These are phyloP conservation scores for Stichodactyla mertensii DNA, from an alignment of 64 coral and sea anemone genomes.

Conservation along the genomic window DNA sequence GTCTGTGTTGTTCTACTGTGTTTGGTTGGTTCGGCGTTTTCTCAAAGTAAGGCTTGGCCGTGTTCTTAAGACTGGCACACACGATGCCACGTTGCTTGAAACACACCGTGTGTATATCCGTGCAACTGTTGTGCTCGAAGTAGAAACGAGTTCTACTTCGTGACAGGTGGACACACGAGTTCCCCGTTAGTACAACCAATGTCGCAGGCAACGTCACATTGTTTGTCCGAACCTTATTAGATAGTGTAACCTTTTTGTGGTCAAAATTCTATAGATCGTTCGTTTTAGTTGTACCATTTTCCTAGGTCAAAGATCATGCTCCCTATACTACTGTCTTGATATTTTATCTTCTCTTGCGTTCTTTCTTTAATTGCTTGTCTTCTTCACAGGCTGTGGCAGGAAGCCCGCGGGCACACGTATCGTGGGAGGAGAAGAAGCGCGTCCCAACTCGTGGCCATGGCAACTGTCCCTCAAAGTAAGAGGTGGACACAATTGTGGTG, in stretches of 20 bases:
- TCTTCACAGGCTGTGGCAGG: constrained; percentile 22
- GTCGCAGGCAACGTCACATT: no score
- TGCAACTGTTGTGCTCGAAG: no score
- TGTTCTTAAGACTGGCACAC: background rate
- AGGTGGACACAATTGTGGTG: constrained; percentile 56
- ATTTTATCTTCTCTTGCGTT: no score
- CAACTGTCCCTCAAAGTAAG: constrained; percentile 37
- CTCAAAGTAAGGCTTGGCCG: background rate
- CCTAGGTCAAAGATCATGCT: background rate
- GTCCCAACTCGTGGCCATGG: constrained; percentile 67
- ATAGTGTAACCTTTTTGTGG: no score
- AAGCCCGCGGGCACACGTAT: constrained; percentile 41
- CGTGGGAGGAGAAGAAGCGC: constrained; percentile 49
- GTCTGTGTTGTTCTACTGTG: background rate
- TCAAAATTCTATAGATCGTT: no score
- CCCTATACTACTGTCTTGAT: no score
- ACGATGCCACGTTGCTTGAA: background rate
- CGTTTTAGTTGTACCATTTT: no score
- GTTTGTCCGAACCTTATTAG: no score
- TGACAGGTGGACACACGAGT: no score
- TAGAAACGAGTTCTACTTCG: no score
- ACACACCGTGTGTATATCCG: no score
- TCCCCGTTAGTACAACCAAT: no score
- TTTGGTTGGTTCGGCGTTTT: background rate
- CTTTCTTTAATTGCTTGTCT: background rate